phyloP scores from a whole-genome alignment of 1,140 invertebrate species.

The Agrypnia vestita region DNA sequence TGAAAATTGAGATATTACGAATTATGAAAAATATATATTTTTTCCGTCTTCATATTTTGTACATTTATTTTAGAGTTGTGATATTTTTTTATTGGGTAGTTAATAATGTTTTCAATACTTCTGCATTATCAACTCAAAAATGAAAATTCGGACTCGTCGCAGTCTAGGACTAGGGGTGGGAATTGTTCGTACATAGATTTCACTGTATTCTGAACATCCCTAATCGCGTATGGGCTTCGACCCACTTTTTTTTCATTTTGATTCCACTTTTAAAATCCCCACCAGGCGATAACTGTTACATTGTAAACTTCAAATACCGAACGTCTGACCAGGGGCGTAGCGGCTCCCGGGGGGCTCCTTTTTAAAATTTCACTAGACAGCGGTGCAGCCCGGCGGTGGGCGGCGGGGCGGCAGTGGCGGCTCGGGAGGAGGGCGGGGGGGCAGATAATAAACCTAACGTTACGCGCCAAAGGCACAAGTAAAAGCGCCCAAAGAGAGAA shows the following conservation, averaged over 20 bases:
- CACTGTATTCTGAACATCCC: too few relatives aligned
- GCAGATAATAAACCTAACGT: slow-evolving; percentile 42
- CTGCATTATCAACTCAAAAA: too few relatives aligned
- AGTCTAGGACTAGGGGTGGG: too few relatives aligned
- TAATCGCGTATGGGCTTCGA: too few relatives aligned
- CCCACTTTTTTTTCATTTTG: not conserved
- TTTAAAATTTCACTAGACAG: slow-evolving; percentile 39
- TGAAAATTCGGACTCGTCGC: too few relatives aligned
- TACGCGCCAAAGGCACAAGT: slow-evolving; percentile 35
- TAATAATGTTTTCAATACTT: too few relatives aligned
- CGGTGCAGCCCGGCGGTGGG: not conserved
- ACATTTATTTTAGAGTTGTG: too few relatives aligned
- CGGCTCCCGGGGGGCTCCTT: slow-evolving; percentile 37
- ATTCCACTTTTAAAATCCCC: slow-evolving; percentile 16
- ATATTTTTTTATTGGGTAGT: too few relatives aligned
- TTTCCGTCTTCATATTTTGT: too few relatives aligned
- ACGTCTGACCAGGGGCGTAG: slow-evolving; percentile 22
- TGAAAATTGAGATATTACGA: too few relatives aligned
- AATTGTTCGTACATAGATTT: too few relatives aligned
- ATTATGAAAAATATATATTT: too few relatives aligned
- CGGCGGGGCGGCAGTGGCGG: not conserved
- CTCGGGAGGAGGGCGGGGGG: not conserved
- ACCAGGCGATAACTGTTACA: slow-evolving; percentile 34
- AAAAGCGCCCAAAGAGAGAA: slow-evolving; percentile 30
- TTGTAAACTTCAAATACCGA: slow-evolving; percentile 36